Percentiles rank a stretch among this genome's conserved stretches.
Evolutionary conservation across 2,113 vertebrate genomes (phyloP).

Genomic region (Podarcis muralis): DNA sequence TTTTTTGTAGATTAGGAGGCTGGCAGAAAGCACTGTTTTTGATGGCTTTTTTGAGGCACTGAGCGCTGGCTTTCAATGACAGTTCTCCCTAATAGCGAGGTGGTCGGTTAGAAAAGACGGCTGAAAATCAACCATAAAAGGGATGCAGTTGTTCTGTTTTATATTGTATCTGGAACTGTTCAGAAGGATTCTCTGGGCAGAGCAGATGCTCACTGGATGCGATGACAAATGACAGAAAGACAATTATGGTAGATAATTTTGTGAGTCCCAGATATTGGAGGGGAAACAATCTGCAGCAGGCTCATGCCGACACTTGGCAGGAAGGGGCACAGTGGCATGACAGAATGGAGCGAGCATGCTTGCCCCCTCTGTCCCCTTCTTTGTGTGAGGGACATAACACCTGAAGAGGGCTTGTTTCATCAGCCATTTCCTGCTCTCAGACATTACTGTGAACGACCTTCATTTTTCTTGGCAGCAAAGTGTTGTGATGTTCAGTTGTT

Average conservation of each 20-base stretch:
- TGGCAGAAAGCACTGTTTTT: slow-evolving; percentile 16
- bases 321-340: too few relatives aligned
- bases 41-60: slow-evolving; percentile 4
- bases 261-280: background rate
- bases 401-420: background rate
- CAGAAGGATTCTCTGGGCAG: background rate
- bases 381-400: background rate
- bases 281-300: too few relatives aligned
- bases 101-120: background rate
- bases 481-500: background rate
- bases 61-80: background rate
- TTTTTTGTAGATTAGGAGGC: slow-evolving; percentile 17
- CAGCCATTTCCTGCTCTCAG: background rate
- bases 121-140: slow-evolving; percentile 6
- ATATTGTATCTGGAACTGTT: background rate
- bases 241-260: background rate
- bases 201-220: background rate
- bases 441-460: background rate
- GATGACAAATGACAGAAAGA: background rate
- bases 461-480: background rate
- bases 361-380: too few relatives aligned
- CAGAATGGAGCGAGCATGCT: too few relatives aligned
- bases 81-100: background rate
- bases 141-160: background rate
- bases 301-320: too few relatives aligned